These are phyloP conservation scores for Bemisia tabaci DNA, from an alignment of 1,140 invertebrate species.

Conservation along the genomic window DNA sequence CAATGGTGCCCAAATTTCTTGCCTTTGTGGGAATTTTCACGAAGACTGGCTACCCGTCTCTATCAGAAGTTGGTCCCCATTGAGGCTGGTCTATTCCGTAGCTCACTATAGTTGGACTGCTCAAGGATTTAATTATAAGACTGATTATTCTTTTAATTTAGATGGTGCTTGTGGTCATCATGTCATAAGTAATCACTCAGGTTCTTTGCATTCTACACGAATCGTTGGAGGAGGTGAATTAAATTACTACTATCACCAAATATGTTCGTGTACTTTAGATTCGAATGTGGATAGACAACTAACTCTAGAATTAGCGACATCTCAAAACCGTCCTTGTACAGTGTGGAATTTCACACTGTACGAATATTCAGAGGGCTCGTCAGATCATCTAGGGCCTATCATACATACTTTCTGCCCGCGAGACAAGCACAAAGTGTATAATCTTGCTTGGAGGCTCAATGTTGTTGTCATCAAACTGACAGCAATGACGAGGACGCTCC, in stretches of 20 bases:
- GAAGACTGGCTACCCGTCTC: conserved; percentile 52
- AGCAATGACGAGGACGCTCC: conserved; percentile 39
- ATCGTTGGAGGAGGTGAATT: conserved; percentile 29
- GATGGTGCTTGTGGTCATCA: conserved; percentile 51
- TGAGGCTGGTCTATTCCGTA: conserved; percentile 50
- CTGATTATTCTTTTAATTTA: conserved; percentile 50
- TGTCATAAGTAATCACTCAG: conserved; percentile 43
- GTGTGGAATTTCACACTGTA: conserved; percentile 59
- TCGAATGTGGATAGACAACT: conserved; percentile 50
- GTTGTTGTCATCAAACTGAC: conserved; percentile 48
- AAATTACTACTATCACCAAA: conserved; percentile 51
- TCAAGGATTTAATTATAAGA: conserved; percentile 48
- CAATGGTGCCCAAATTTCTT: conserved; percentile 45
- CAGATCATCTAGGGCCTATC: conserved; percentile 39
- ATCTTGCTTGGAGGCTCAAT: conserved; percentile 47
- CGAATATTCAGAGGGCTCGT: conserved; percentile 41
- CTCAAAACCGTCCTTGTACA: conserved; percentile 49
- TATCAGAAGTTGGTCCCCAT: conserved; percentile 48
- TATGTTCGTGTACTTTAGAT: conserved; percentile 54
- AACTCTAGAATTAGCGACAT: conserved; percentile 48
- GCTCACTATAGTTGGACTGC: conserved; percentile 47
- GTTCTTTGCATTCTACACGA: conserved; percentile 40
- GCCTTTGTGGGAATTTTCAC: conserved; percentile 55
- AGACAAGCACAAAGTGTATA: conserved; percentile 46
- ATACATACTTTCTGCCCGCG: conserved; percentile 53